Base-by-base conservation (phyloP, 2,113 vertebrate genomes). In the Prunella fulvescens region DNA sequence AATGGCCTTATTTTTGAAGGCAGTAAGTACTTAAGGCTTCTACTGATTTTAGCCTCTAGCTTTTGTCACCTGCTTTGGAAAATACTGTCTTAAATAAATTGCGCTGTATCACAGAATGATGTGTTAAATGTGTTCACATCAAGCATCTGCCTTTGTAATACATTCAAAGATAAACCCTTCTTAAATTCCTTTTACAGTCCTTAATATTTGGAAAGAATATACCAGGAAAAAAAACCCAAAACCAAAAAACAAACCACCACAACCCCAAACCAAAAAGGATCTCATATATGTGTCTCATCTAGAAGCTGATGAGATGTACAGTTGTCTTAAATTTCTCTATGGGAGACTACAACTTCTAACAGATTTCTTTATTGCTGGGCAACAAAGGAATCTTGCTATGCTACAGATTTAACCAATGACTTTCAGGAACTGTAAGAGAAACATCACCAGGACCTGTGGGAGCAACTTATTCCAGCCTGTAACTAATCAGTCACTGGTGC, bases 31-130 rank as follows among this genome's bases (percentile, higher is more conserved):
- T 90, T 61, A 45, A 1, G 9, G 22, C n/a, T 92, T 86, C 54
- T 47, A 42, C 53, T 77, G 74, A 80, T 80, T 86, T 92, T 83
- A 83, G 20, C 29, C 17, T 81, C 45, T 50, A 54, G 50, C 18
- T 94, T 94, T 95, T 81, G 24, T 90, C 79, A 90, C 18, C 10
- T 81, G 44, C 64, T 84, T 82, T 90, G 72, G 71, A 94, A 93
- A 89, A 81, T 47, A 64, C 26, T 57, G 37, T 57, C 48, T 88
- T 35, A 83, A 89, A 84, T 67, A 76, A 87, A 76, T 80, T 72
- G 53, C 5, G 10, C 9, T 37, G 10, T 25, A 19, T 87, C 56
- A 53, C 40, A 65, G 48, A 19, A 45, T 72, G 28, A 57, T 65
- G 20, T 33, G 19, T 93, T 92, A 65, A 65, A 81, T 50, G 16